Evolutionary conservation across 1,140 invertebrate species (phyloP), one percentile per base, ranked within the genome.

Genomic region (Conopomorpha cramerella): DNA sequence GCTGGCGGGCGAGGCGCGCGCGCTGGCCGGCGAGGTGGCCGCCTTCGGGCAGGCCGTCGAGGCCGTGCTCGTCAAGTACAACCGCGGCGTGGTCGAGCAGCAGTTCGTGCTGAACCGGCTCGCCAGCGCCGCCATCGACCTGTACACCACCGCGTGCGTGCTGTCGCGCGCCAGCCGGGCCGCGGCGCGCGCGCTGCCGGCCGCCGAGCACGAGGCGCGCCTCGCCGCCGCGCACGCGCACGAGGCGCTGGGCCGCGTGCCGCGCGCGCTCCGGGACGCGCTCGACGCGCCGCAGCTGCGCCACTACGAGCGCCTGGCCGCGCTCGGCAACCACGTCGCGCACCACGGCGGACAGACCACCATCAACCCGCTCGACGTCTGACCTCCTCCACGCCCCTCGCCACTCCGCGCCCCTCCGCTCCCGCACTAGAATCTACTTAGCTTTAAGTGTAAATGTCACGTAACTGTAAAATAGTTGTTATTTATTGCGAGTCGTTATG

Each of bases 41-140:
- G 56, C 82, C 16, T 98, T 96, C 80, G 95, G 95, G 1, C 82
- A 86, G 49, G 79, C 85, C 8, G 87, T 97, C 17, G 96, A 99
- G 80, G 71, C 81, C 31, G 71, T 90, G 32, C 79, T 99, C 11
- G 85, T 94, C 11, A 95, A 95, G 76, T 87, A 97, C 77, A 92
- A 92, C 10, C 92, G 90, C 68, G 84, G 82, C 57, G 91, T 98
- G 41, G 87, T 87, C 41, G 89, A 98, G 46, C 85, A 98, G 61
- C 97, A 99, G 79, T 95, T 93, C 65, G 66, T 96, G 32, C 77
- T 99, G 2, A 95, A 95, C 56, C 81, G 92, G 45, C 78, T 99
- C 39, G 92, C 96, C 0, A 86, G 93, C 62, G 83, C 91, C 27
- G 92, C 95, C 16, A 94, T 99, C 45, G 95, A 99, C 73, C 91